Conservation (phyloP, 2,113 vertebrate genomes). For the Hypanus sabinus region DNA sequence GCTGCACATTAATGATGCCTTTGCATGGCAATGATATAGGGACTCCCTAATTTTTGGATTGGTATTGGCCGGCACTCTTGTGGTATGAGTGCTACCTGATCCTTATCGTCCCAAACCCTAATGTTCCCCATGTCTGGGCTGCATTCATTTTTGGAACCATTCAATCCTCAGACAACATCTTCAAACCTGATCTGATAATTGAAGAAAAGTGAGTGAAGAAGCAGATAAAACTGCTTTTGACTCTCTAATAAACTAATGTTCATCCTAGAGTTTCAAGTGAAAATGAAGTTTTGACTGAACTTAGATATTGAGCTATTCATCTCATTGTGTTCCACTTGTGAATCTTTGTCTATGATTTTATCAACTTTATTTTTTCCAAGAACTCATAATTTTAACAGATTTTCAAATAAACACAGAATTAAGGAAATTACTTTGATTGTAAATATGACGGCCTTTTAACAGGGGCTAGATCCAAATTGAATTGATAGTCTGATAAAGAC, state of each 20-base stretch:
- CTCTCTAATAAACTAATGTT: background rate
- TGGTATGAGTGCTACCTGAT: too few species aligned
- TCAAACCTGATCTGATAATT: too few species aligned
- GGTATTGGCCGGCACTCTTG: too few species aligned
- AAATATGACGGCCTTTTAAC: background rate
- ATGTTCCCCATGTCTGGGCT: too few species aligned
- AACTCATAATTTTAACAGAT: background rate
- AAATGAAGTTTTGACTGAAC: background rate
- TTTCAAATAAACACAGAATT: background rate
- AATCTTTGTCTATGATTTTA: background rate
- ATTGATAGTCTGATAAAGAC: background rate
- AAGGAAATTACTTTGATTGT: background rate
- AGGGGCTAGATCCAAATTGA: background rate
- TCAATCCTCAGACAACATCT: too few species aligned
- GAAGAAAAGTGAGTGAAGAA: too few species aligned
- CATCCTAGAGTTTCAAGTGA: background rate
- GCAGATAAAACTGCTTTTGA: background rate
- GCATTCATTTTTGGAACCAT: too few species aligned
- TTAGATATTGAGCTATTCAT: background rate
- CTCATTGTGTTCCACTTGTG: background rate
- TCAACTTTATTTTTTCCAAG: background rate
- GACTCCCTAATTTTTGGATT: too few species aligned
- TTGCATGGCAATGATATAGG: too few species aligned
- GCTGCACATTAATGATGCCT: too few species aligned
- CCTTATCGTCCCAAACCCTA: too few species aligned